Conservation (phyloP, 2,888 invertebrate genomes). For the Brachypalpus laphriformis region DNA sequence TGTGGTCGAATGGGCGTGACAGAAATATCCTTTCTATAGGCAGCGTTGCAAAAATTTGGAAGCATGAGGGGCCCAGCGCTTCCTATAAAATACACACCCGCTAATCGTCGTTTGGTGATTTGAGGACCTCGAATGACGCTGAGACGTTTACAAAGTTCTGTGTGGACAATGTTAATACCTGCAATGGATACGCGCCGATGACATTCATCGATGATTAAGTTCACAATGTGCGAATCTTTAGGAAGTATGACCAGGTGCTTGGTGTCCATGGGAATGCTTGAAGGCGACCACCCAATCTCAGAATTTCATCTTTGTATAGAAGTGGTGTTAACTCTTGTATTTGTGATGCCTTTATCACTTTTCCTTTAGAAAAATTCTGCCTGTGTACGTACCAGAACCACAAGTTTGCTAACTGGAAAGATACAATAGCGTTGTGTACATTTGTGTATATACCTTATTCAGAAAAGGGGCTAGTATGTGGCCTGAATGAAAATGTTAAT, state of each 20-base stretch:
- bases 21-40: not conserved
- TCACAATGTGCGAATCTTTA: not conserved
- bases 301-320: not conserved
- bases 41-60: not conserved
- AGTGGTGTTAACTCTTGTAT: not conserved
- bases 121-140: too few species aligned
- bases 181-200: too few species aligned
- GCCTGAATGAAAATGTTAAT: too few species aligned
- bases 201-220: not conserved
- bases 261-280: too few species aligned
- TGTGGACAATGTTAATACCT: too few species aligned
- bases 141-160: too few species aligned
- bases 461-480: too few species aligned
- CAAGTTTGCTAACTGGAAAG: too few species aligned
- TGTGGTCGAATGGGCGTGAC: not conserved
- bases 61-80: not conserved
- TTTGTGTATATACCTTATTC: too few species aligned
- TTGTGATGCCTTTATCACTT: not conserved
- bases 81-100: not conserved
- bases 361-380: not conserved
- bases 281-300: too few species aligned
- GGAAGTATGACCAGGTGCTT: constrained; percentile 3
- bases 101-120: too few species aligned
- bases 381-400: not conserved
- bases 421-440: too few species aligned